These are phyloP conservation scores for Prostheceraeus crozeri DNA, from an alignment of 2,888 invertebrate genomes.

Conservation along the genomic window DNA sequence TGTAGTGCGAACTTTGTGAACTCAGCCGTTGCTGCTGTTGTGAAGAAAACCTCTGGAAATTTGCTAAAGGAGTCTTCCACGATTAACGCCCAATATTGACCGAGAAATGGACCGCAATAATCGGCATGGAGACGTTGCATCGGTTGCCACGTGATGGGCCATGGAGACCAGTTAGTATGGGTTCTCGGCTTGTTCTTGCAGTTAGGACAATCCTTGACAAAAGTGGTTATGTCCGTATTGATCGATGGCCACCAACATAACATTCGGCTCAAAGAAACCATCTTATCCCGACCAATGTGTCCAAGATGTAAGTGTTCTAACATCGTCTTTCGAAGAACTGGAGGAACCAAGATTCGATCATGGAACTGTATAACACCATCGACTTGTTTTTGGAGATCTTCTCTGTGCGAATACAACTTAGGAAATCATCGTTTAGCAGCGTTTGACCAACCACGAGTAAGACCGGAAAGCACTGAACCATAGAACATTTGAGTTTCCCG, in stretches of 20 bases:
- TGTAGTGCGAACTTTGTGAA: constrained; percentile 2
- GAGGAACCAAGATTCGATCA: too few species aligned
- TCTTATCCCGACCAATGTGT: constrained; percentile 1
- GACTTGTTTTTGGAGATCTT: too few species aligned
- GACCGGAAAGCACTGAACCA: constrained; percentile 19
- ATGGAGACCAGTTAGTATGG: constrained; percentile 6
- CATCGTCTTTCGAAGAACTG: too few species aligned
- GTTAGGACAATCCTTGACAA: neutral
- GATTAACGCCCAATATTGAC: constrained; percentile 14
- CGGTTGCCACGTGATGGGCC: constrained; percentile 15
- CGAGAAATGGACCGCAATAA: neutral
- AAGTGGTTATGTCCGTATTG: constrained; percentile 14
- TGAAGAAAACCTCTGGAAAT: constrained; percentile 15
- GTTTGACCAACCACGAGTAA: constrained; percentile 26
- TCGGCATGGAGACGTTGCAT: constrained; percentile 9
- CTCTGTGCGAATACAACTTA: too few species aligned
- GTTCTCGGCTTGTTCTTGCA: constrained; percentile 8
- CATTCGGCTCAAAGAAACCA: neutral
- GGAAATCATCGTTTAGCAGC: constrained; percentile 21
- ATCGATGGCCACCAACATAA: constrained; percentile 13
- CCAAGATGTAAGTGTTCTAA: constrained; percentile 5
- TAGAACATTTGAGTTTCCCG: constrained; percentile 1
- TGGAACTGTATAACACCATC: too few species aligned
- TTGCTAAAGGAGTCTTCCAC: constrained; percentile 7
- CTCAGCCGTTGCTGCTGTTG: neutral